Evolutionary conservation across 1,140 invertebrate genomes (phyloP).

Genomic region (Belonocnema kinseyi): DNA sequence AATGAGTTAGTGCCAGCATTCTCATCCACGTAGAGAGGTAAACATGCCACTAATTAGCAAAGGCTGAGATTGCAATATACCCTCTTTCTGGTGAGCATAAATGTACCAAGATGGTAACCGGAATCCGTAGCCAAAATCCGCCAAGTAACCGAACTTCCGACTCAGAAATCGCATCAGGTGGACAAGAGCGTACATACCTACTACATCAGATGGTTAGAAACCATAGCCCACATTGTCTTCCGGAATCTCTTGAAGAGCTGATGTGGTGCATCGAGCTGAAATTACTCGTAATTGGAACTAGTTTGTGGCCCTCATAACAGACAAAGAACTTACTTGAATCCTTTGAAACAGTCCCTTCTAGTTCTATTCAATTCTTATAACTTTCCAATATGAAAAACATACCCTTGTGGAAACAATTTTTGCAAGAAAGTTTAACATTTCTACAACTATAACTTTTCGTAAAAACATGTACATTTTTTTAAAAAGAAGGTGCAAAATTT

Average conservation of each 20-base stretch:
- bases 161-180: conserved; percentile 51
- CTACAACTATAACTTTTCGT: no score
- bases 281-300: not conserved
- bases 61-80: conserved; percentile 41
- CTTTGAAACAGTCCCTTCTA: conserved; percentile 28
- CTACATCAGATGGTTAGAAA: conserved; percentile 1
- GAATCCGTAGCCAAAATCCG: conserved; percentile 32
- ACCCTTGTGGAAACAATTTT: no score
- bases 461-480: no score
- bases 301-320: not conserved
- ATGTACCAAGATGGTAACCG: conserved; percentile 20
- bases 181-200: conserved; percentile 23
- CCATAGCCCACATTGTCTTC: conserved; percentile 5
- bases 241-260: conserved; percentile 6
- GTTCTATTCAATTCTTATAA: not conserved
- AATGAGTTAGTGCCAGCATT: conserved; percentile 49
- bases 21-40: conserved; percentile 42
- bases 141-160: conserved; percentile 49
- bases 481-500: no score
- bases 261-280: not conserved
- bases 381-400: no score
- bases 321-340: conserved; percentile 19
- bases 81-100: not conserved
- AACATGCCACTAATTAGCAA: conserved; percentile 52
- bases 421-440: no score